These are phyloP conservation scores for Salarias fasciatus DNA, from an alignment of 2,797 vertebrate species.

Conservation along the genomic window DNA sequence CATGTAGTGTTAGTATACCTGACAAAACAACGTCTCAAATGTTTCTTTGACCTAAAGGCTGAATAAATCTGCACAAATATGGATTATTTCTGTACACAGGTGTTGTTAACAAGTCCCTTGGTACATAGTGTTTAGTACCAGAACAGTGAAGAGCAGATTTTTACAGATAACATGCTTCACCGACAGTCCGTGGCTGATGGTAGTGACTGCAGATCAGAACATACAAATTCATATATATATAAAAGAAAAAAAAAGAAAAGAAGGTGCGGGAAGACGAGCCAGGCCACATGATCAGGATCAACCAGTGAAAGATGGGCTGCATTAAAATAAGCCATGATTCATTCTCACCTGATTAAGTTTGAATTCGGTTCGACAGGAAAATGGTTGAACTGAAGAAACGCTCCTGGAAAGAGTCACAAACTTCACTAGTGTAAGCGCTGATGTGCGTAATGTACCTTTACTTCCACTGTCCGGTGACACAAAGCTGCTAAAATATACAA, in stretches of 20 bases:
- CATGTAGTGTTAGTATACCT: conserved; percentile 58
- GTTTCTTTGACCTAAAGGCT: conserved; percentile 22
- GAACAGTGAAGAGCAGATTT: background rate
- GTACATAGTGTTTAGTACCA: conserved; percentile 27
- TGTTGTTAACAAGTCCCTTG: conserved; percentile 9
- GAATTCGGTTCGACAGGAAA: too few species aligned
- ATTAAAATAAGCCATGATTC: too few species aligned
- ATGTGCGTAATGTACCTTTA: too few species aligned
- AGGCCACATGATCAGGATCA: too few species aligned
- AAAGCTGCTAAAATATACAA: too few species aligned
- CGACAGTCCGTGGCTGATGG: conserved; percentile 22
- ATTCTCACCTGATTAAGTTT: too few species aligned
- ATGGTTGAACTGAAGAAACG: too few species aligned
- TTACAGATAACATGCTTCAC: conserved; percentile 36
- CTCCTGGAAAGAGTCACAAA: conserved; percentile 1
- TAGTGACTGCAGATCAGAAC: background rate
- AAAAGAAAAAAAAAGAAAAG: conserved; percentile 10
- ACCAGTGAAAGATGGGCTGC: background rate
- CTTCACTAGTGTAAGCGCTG: too few species aligned
- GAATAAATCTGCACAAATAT: conserved; percentile 6
- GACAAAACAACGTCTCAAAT: conserved; percentile 14
- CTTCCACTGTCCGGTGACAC: too few species aligned
- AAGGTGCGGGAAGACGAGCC: conserved; percentile 26
- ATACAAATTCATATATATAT: background rate
- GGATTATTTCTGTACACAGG: background rate